Evolutionary conservation across 92 coral and sea anemone species (phyloP).

Genomic region (Parazoanthus darwini): DNA sequence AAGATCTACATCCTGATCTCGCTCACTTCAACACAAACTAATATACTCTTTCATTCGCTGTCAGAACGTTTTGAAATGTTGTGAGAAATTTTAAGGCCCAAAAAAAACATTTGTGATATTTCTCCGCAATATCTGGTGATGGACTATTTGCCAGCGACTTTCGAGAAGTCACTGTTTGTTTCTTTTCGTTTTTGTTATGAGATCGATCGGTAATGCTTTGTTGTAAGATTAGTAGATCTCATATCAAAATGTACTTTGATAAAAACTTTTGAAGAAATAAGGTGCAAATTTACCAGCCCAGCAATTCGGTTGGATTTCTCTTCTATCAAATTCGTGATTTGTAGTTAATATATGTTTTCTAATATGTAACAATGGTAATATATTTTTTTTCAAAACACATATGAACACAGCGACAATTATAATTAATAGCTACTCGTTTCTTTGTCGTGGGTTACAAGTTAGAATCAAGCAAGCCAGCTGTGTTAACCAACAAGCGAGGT

Average conservation of each 20-base stretch:
- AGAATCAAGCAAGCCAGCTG: slow-evolving; percentile 20
- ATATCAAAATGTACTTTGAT: not conserved
- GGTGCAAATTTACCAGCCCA: not conserved
- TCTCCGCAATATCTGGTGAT: not conserved
- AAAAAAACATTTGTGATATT: not conserved
- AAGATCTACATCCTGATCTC: not conserved
- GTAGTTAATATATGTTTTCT: not conserved
- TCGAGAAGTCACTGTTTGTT: too few relatives aligned
- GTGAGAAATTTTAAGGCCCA: not conserved
- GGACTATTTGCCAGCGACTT: too few relatives aligned
- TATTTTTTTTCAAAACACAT: not conserved
- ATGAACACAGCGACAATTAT: not conserved
- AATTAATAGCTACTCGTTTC: slow-evolving; percentile 8
- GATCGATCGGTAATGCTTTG: not conserved
- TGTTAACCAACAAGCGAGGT: not conserved
- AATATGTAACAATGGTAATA: not conserved
- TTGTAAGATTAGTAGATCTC: not conserved
- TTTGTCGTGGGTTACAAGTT: not conserved
- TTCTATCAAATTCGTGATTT: slow-evolving; percentile 7
- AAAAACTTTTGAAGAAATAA: not conserved
- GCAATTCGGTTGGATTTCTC: not conserved
- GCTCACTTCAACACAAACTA: not conserved
- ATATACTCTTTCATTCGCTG: too few relatives aligned
- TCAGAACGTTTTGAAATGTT: not conserved
- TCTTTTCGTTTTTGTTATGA: not conserved